A percentile compares a stretch with the other conserved stretches of the same genome.
These are phyloP conservation scores for Caenorhabditis sp. DNA, from an alignment of 2,888 invertebrate species.

Conservation along the genomic window DNA sequence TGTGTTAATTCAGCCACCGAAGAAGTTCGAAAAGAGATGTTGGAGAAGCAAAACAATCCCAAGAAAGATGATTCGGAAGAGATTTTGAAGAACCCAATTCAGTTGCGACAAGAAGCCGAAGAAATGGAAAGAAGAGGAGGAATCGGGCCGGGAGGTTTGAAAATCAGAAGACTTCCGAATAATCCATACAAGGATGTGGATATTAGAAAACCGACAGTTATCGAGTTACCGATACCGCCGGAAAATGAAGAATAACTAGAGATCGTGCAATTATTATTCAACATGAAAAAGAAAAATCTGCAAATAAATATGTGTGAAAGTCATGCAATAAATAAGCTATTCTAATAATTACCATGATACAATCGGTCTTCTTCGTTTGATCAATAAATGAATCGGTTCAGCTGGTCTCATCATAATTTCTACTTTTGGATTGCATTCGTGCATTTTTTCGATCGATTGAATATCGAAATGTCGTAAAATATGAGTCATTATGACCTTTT, in stretches of 20 bases:
- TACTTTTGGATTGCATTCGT: conserved; percentile 64
- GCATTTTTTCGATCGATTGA: conserved; percentile 35
- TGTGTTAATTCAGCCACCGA: too few relatives aligned
- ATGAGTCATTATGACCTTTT: conserved; percentile 73
- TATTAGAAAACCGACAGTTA: conserved; percentile 42
- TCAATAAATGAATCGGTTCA: conserved; percentile 70
- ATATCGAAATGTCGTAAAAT: conserved; percentile 72
- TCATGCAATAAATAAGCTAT: conserved; percentile 1
- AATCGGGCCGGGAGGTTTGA: conserved; percentile 12
- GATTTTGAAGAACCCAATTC: conserved; percentile 5
- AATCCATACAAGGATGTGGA: conserved; percentile 42
- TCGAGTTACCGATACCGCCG: conserved; percentile 43
- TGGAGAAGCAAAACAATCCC: conserved; percentile 12
- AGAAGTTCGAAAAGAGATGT: conserved; percentile 6
- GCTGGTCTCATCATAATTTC: conserved; percentile 73
- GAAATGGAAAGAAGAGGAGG: conserved; percentile 9
- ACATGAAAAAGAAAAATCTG: too few relatives aligned
- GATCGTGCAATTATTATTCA: background rate
- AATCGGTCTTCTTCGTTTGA: conserved; percentile 48
- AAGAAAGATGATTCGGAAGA: background rate
- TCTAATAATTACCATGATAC: conserved; percentile 12
- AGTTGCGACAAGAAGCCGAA: conserved; percentile 5
- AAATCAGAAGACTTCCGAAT: conserved; percentile 38
- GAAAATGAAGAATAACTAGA: background rate
- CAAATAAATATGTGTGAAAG: background rate